Evolutionary conservation across 2,113 vertebrate genomes (phyloP).

Genomic region (Paramisgurnus dabryanus): DNA sequence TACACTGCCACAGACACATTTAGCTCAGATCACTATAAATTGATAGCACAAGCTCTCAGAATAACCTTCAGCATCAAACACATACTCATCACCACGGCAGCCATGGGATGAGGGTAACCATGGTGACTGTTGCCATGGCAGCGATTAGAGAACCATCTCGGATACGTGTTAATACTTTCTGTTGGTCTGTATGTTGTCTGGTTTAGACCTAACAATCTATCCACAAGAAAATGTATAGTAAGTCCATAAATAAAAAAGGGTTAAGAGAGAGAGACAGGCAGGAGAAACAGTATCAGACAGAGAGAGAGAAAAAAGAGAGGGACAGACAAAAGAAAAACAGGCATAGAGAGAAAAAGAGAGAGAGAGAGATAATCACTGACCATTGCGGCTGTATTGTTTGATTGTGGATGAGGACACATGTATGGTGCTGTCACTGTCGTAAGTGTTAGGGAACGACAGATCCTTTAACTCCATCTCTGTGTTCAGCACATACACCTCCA

Average conservation of each 20-base stretch:
- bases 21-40: not conserved
- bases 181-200: too few species aligned
- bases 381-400: constrained; percentile 93
- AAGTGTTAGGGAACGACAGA: constrained; percentile 88
- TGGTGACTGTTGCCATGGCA: constrained; percentile 20
- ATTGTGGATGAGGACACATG: constrained; percentile 87
- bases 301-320: not conserved
- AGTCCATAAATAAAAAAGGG: too few species aligned
- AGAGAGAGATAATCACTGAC: constrained; percentile 66
- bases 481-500: constrained; percentile 90
- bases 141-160: not conserved
- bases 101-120: not conserved
- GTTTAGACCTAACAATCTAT: too few species aligned
- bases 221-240: too few species aligned
- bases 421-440: constrained; percentile 86
- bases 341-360: not conserved
- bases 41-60: not conserved
- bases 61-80: constrained; percentile 15
- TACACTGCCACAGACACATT: not conserved
- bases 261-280: not conserved
- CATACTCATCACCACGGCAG: constrained; percentile 62
- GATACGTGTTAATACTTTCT: not conserved
- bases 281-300: not conserved
- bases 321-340: constrained; percentile 2
- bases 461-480: constrained; percentile 89